These are phyloP conservation scores for Acromyrmex charruanus DNA, from an alignment of 1,140 invertebrate genomes.

Conservation along the genomic window DNA sequence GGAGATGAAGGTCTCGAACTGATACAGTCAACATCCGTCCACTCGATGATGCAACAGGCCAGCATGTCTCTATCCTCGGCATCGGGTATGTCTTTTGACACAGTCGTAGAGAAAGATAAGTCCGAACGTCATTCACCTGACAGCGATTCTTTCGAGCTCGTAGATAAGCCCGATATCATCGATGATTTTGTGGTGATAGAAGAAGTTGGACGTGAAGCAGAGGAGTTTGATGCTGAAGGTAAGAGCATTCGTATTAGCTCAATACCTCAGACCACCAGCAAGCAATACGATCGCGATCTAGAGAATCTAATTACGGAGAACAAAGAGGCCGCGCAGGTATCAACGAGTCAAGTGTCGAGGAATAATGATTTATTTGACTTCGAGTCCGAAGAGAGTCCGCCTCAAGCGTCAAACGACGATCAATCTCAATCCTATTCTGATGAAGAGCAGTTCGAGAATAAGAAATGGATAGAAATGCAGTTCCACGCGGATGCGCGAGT, in stretches of 20 bases:
- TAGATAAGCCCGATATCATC: constrained; percentile 94
- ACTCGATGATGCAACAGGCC: constrained; percentile 79
- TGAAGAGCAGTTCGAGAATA: constrained; percentile 90
- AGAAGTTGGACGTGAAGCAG: constrained; percentile 94
- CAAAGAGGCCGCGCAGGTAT: constrained; percentile 72
- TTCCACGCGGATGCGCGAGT: constrained; percentile 90
- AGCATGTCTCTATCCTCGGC: constrained; percentile 85
- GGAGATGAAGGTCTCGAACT: constrained; percentile 51
- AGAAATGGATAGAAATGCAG: constrained; percentile 96
- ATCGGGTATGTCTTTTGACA: constrained; percentile 84
- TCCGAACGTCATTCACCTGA: constrained; percentile 90
- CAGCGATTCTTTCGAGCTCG: constrained; percentile 95
- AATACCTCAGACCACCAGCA: constrained; percentile 82
- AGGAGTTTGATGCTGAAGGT: constrained; percentile 92
- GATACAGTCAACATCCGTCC: constrained; percentile 26
- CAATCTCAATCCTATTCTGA: constrained; percentile 85
- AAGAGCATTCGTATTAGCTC: constrained; percentile 91
- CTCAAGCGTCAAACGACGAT: constrained; percentile 86
- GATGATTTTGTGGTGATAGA: constrained; percentile 95
- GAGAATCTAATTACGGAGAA: constrained; percentile 88
- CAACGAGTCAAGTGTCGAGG: constrained; percentile 67
- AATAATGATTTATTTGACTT: constrained; percentile 89
- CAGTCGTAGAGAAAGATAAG: constrained; percentile 85
- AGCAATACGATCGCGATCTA: constrained; percentile 91
- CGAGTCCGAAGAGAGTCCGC: constrained; percentile 92